Conservation (phyloP, 2,797 vertebrate genomes). For the Acanthis flammea region DNA sequence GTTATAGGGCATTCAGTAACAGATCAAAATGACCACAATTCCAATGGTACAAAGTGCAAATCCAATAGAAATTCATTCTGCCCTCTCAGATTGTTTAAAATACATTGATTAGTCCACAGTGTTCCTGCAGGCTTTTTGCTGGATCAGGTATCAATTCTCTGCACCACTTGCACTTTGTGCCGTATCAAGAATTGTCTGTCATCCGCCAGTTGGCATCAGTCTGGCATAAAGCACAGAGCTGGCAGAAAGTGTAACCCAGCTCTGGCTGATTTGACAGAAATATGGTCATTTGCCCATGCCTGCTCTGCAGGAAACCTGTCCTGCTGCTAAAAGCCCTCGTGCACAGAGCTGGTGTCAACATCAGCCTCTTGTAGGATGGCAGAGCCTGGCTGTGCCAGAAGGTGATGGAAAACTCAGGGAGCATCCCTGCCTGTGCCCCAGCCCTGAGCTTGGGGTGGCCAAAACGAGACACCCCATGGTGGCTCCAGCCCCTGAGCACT, state of each 20-base stretch:
- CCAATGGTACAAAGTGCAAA: not conserved
- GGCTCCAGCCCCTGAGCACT: not conserved
- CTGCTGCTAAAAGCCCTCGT: not conserved
- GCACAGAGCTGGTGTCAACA: not conserved
- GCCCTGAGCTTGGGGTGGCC: not conserved
- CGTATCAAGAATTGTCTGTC: not conserved
- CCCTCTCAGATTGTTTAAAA: not conserved
- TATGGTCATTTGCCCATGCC: not conserved
- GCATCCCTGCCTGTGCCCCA: not conserved
- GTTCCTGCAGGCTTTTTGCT: not conserved
- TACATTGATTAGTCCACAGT: not conserved
- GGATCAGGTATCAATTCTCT: not conserved
- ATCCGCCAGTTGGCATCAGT: slow-evolving; percentile 4
- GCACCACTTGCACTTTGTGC: not conserved
- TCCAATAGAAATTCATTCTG: not conserved
- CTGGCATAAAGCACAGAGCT: slow-evolving; percentile 4
- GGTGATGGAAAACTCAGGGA: not conserved
- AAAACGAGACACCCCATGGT: not conserved
- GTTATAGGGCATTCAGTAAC: not conserved
- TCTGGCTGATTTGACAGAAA: slow-evolving; percentile 46
- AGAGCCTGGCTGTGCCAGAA: not conserved
- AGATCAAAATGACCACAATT: not conserved
- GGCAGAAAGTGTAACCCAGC: not conserved
- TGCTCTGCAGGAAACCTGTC: not conserved
- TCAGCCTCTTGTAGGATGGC: rapidly evolving